Evolutionary conservation across 2,888 invertebrate species (phyloP).

Genomic region (Cryptus viduatorius): DNA sequence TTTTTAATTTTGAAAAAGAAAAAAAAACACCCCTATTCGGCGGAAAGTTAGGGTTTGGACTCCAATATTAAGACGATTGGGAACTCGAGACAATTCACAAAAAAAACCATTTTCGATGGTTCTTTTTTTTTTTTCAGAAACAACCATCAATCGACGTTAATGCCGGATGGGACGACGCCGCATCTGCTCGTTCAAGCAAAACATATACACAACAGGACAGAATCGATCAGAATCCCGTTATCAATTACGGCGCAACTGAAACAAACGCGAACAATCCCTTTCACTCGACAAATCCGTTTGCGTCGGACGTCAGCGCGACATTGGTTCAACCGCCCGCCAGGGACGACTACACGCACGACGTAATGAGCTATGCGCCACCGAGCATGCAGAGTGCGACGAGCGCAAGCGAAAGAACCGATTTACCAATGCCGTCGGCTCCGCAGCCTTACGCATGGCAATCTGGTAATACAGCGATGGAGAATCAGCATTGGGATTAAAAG

Average conservation of each 20-base stretch:
- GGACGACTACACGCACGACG: constrained; percentile 86
- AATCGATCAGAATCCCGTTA: constrained; percentile 72
- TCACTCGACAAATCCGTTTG: constrained; percentile 82
- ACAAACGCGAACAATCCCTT: constrained; percentile 74
- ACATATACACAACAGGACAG: constrained; percentile 75
- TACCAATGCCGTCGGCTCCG: neutral
- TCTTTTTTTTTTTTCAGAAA: constrained; percentile 73
- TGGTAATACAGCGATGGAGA: constrained; percentile 48
- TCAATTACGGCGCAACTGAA: constrained; percentile 82
- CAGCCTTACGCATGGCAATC: constrained; percentile 57
- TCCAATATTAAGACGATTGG: no score
- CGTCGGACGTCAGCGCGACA: constrained; percentile 78
- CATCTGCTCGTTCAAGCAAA: constrained; percentile 71
- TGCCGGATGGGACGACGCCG: constrained; percentile 78
- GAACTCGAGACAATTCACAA: neutral
- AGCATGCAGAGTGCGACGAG: constrained; percentile 28
- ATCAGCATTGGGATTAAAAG: constrained; percentile 70
- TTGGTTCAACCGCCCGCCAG: constrained; percentile 84
- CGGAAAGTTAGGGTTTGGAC: no score
- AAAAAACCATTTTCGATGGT: neutral
- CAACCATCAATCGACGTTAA: constrained; percentile 79
- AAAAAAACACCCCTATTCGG: neutral
- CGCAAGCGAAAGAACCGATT: constrained; percentile 41
- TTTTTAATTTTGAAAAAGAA: neutral
- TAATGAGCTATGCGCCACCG: constrained; percentile 79